A percentile compares a stretch with the other conserved stretches of the same genome.
Evolutionary conservation across 2,888 invertebrate species (phyloP).

Genomic region (Parnassius apollo): DNA sequence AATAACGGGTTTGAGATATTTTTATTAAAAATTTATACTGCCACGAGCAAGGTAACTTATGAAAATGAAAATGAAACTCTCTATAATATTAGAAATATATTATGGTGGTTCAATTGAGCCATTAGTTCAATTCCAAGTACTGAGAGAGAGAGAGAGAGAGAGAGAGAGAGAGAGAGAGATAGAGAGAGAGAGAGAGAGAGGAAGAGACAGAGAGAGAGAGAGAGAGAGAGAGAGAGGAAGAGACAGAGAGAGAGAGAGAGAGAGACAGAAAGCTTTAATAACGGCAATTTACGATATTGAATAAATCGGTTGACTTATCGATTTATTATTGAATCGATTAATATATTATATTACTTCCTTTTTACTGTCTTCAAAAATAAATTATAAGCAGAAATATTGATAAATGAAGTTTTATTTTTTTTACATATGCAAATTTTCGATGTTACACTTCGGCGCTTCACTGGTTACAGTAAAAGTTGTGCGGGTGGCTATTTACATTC

Average conservation of each 20-base stretch:
- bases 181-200: neutral
- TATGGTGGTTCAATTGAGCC: slow-evolving; percentile 4
- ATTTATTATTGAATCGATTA: slow-evolving; percentile 25
- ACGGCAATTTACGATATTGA: neutral
- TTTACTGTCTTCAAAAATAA: too few species aligned
- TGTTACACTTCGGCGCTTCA: too few species aligned
- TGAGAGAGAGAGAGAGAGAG: neutral
- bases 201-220: neutral
- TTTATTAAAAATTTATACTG: too few species aligned
- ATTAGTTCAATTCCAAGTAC: slow-evolving; percentile 11
- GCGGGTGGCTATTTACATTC: too few species aligned
- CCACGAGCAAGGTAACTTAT: neutral
- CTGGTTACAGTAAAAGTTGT: too few species aligned
- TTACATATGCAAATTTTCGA: too few species aligned
- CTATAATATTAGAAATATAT: slow-evolving; percentile 3
- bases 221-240: neutral
- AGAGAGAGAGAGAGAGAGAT: neutral
- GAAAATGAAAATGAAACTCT: neutral
- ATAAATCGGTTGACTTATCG: neutral
- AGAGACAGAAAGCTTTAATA: neutral
- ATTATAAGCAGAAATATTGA: too few species aligned
- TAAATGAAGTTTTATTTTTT: too few species aligned
- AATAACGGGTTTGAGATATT: too few species aligned
- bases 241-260: neutral
- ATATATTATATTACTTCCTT: neutral